Evolutionary conservation across 2,888 invertebrate genomes (phyloP).

Genomic region (Ichneumon xanthorius): DNA sequence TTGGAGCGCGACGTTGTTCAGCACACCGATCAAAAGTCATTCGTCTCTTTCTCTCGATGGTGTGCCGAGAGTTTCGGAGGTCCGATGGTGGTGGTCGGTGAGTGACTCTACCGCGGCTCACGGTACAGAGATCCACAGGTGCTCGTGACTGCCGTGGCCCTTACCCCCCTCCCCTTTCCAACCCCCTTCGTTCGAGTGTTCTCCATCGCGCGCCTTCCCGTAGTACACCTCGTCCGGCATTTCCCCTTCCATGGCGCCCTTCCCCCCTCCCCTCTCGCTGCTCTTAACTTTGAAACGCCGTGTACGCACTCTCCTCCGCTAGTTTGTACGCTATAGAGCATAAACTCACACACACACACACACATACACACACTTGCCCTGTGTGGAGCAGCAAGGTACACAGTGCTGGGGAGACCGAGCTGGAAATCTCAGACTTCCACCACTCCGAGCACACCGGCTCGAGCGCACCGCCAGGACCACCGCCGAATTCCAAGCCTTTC

Average conservation of each 20-base stretch:
- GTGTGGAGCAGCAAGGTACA: background rate
- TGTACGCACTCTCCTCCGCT: constrained; percentile 30
- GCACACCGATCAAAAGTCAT: constrained; percentile 33
- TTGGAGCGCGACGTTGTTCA: background rate
- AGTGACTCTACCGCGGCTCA: constrained; percentile 83
- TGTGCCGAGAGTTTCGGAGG: constrained; percentile 75
- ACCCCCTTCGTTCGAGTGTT: constrained; percentile 56
- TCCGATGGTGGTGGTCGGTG: constrained; percentile 84
- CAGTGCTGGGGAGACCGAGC: background rate
- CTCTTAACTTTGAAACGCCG: constrained; percentile 60
- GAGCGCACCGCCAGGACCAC: constrained; percentile 21
- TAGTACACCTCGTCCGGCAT: constrained; percentile 50
- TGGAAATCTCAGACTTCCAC: constrained; percentile 39
- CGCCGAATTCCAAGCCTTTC: constrained; percentile 45
- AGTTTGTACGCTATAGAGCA: constrained; percentile 25
- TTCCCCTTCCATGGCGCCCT: constrained; percentile 51
- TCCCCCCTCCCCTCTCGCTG: constrained; percentile 22
- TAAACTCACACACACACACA: background rate
- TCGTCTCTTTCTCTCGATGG: constrained; percentile 43
- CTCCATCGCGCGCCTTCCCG: constrained; percentile 63
- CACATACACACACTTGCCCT: background rate
- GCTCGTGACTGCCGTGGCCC: constrained; percentile 79
- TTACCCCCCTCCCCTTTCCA: constrained; percentile 75
- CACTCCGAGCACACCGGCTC: background rate
- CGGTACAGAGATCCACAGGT: constrained; percentile 84